Conservation (phyloP, 2,113 vertebrate species). For the Dipodomys merriami region DNA sequence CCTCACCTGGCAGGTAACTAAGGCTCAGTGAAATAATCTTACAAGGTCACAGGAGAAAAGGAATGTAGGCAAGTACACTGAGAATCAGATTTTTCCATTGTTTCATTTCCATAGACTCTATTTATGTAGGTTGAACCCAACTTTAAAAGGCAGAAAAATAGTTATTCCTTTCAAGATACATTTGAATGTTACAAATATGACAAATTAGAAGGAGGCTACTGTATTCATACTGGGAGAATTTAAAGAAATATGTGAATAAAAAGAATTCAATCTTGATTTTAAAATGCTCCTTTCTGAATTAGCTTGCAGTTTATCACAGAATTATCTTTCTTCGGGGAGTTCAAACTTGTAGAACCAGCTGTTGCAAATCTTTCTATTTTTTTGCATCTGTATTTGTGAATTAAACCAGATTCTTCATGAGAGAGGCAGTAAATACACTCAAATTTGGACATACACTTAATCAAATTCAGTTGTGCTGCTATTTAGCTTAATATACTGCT, state of each 20-base stretch:
- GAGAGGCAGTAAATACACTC: constrained; percentile 38
- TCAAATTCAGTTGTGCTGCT: constrained; percentile 3
- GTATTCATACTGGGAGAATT: background rate
- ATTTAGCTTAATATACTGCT: background rate
- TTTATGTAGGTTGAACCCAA: background rate
- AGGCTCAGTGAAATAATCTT: background rate
- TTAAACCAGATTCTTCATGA: background rate
- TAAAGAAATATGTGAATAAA: background rate
- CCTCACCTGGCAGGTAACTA: too few relatives aligned
- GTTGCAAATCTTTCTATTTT: constrained; percentile 37
- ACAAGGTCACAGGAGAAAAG: background rate
- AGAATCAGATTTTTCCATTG: background rate
- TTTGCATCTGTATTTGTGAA: background rate
- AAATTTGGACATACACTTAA: constrained; percentile 3
- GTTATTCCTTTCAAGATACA: background rate
- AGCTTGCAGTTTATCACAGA: background rate
- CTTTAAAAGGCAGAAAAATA: background rate
- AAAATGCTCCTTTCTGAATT: background rate
- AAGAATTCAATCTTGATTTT: constrained; percentile 1
- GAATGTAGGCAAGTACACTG: background rate
- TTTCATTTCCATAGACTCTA: background rate
- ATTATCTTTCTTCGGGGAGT: constrained; percentile 5
- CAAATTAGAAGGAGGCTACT: background rate
- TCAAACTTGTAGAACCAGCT: background rate
- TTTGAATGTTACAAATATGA: background rate